phyloP scores from a whole-genome alignment of 1,140 invertebrate genomes.

The Listronotus bonariensis region DNA sequence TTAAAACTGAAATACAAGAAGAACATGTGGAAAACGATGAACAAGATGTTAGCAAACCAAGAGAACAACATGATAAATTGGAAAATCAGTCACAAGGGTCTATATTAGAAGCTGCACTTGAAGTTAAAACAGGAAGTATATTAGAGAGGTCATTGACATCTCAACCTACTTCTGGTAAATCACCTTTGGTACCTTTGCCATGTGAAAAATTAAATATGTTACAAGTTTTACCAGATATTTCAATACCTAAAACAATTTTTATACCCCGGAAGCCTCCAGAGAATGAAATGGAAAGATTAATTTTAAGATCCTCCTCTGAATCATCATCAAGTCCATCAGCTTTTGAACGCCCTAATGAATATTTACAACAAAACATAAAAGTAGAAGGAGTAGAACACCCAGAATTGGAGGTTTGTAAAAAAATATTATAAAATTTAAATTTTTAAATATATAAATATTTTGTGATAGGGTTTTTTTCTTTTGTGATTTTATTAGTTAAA shows the following conservation, averaged over 20 bases:
- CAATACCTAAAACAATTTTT: conserved; percentile 43
- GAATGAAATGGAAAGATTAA: conserved; percentile 38
- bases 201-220: conserved; percentile 33
- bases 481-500: too few relatives aligned
- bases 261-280: conserved; percentile 49
- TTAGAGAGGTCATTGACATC: conserved; percentile 52
- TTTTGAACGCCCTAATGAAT: conserved; percentile 44
- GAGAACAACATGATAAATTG: conserved; percentile 40
- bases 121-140: conserved; percentile 49
- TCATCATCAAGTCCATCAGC: conserved; percentile 44
- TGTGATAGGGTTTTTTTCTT: too few relatives aligned
- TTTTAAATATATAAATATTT: too few relatives aligned
- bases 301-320: conserved; percentile 43
- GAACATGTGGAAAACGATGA: conserved; percentile 32
- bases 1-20: conserved; percentile 37
- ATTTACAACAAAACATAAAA: conserved; percentile 45
- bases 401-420: conserved; percentile 28
- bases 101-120: conserved; percentile 52
- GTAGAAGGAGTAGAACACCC: conserved; percentile 38
- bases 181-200: conserved; percentile 7
- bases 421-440: too few relatives aligned
- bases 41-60: conserved; percentile 38
- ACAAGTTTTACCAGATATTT: conserved; percentile 28
- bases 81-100: conserved; percentile 45
- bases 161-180: conserved; percentile 41